Conservation (phyloP, 2,888 invertebrate genomes). For the Platycheirus albimanus region DNA sequence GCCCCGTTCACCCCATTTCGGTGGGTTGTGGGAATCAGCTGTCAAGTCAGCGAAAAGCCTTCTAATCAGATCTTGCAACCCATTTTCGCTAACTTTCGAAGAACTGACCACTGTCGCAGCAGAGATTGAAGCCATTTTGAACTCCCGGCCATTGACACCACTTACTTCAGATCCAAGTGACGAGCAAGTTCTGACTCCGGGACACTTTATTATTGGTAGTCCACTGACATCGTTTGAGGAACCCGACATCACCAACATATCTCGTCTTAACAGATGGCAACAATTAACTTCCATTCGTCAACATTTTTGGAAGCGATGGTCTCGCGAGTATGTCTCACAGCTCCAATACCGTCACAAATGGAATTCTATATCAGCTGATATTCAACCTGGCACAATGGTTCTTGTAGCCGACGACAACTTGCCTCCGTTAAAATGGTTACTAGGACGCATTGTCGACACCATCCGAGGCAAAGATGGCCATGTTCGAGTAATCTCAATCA, state of each 20-base stretch:
- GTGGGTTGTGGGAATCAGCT: constrained; percentile 21
- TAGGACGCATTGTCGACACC: constrained; percentile 34
- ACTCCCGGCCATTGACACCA: constrained; percentile 34
- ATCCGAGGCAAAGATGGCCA: constrained; percentile 30
- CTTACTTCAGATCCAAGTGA: constrained; percentile 36
- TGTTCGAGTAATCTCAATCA: constrained; percentile 36
- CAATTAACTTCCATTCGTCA: constrained; percentile 24
- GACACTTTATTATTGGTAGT: constrained; percentile 30
- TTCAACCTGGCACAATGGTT: constrained; percentile 22
- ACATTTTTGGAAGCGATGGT: constrained; percentile 46
- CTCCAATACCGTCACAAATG: constrained; percentile 51
- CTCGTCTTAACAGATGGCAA: constrained; percentile 39
- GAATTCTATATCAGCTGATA: constrained; percentile 6
- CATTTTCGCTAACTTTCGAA: constrained; percentile 25
- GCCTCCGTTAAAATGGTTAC: constrained; percentile 40
- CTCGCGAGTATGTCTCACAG: constrained; percentile 23
- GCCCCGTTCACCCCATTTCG: constrained; percentile 32
- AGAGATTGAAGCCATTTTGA: constrained; percentile 35
- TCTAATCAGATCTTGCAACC: constrained; percentile 7
- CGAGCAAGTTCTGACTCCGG: constrained; percentile 33
- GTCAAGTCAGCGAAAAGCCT: constrained; percentile 36
- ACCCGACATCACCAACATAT: constrained; percentile 1
- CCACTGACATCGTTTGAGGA: constrained; percentile 16
- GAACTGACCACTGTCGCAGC: constrained; percentile 36
- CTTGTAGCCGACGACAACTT: constrained; percentile 45